Evolutionary conservation across 2,113 vertebrate genomes (phyloP), one percentile per base, ranked within the genome.

Genomic region (Leptobrachium ailaonicum): DNA sequence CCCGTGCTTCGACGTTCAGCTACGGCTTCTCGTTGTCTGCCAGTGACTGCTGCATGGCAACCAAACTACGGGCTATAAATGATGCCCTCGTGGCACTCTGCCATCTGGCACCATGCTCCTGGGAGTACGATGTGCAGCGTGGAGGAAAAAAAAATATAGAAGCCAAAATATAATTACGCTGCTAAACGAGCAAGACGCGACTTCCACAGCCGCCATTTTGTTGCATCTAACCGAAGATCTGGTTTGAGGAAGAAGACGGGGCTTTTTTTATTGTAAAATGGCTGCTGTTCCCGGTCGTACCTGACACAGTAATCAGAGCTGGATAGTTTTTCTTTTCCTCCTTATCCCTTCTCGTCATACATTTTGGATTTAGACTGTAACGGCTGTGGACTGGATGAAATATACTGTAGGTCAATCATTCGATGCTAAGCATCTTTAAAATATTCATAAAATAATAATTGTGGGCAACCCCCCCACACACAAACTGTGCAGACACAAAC

Each of bases 191-290:
- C 2, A 75, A 32, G 73, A 53, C 1, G 41, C 60, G 0, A 0
- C 32, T 12, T 76, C 69, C 79, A 0, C 1, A 0, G 2, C 66
- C 82, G 79, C 86, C 84, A 85, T 90, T 83, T 90, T 87, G 88
- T 83, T 32, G 32, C 72, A 0, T 63, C 1, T 8, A 10, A 32
- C 20, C 0, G 66, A 82, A 43, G 2, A 4, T 10, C 41, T 40
- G 0, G 13, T 70, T 41, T 14, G 66, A 2, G 0, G 76, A 82
- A 85, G 81, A 73, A 6, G 20, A 32, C 20, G 20, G 20, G 20
- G 20, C 20, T 71, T 79, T 81, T 60, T 71, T 47, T 63, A 53
- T 83, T 82, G 75, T 0, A 0, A 85, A 86, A 86, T 79, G 81
- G 85, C 85, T 50, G 4, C 4, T 50, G 4, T 50, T 50, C 47